Conservation (phyloP, 2,113 vertebrate genomes). For the Galbula dea region DNA sequence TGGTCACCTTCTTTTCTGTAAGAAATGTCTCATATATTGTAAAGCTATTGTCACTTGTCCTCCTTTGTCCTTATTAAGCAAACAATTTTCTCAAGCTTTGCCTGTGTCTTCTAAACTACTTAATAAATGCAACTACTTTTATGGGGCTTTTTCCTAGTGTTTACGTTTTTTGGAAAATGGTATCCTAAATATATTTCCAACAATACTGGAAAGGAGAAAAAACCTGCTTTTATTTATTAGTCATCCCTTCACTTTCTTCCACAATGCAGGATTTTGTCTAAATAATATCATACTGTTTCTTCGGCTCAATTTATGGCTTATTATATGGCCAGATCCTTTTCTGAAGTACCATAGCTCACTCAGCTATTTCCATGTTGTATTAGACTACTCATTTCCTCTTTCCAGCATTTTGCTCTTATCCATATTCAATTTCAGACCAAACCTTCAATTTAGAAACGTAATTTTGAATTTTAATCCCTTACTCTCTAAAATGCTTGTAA, state of each 20-base stretch:
- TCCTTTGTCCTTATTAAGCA: background rate
- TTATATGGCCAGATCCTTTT: background rate
- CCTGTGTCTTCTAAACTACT: background rate
- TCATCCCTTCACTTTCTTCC: background rate
- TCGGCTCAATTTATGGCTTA: background rate
- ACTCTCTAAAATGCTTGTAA: background rate
- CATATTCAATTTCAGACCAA: background rate
- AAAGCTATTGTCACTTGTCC: background rate
- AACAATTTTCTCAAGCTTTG: conserved; percentile 1
- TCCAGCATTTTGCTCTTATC: background rate
- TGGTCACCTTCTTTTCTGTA: background rate
- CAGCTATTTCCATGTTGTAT: background rate
- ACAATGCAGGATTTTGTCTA: background rate
- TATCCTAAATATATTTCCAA: background rate
- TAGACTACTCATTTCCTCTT: background rate
- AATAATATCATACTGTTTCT: background rate
- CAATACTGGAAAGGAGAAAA: background rate
- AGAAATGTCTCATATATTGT: background rate
- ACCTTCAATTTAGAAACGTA: background rate
- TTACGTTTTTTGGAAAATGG: background rate
- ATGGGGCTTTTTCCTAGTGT: background rate
- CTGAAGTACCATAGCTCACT: background rate
- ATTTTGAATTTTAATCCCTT: background rate
- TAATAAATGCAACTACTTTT: background rate
- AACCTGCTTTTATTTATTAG: background rate